A percentile compares a stretch with the other conserved stretches of the same genome.
These are phyloP conservation scores for Quiscalus mexicanus DNA, from an alignment of 2,113 vertebrate species.

Conservation along the genomic window DNA sequence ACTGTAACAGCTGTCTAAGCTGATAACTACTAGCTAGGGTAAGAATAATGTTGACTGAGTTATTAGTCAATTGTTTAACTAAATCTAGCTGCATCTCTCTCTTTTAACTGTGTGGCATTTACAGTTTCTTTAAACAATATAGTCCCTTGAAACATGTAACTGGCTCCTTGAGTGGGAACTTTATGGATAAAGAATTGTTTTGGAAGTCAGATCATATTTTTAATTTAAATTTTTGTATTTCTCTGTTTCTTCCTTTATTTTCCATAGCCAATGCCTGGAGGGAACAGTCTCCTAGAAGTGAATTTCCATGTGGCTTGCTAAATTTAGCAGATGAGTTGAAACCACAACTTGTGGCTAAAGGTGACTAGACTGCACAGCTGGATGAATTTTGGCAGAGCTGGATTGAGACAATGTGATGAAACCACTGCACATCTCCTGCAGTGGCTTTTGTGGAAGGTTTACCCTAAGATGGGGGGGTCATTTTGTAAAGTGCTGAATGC, in stretches of 20 bases:
- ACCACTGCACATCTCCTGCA: background rate
- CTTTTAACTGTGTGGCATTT: constrained; percentile 51
- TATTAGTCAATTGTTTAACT: constrained; percentile 72
- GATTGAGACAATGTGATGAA: background rate
- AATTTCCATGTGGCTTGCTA: background rate
- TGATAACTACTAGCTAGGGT: constrained; percentile 81
- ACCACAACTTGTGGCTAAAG: background rate
- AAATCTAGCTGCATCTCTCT: constrained; percentile 64
- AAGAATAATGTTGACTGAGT: constrained; percentile 75
- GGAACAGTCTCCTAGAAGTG: background rate
- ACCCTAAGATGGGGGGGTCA: background rate
- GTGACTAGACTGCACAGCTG: background rate
- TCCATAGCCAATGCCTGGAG: background rate
- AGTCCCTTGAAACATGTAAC: constrained; percentile 33
- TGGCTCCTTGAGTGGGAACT: constrained; percentile 48
- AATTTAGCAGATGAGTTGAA: background rate
- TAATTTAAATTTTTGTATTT: background rate
- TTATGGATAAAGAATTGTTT: constrained; percentile 1
- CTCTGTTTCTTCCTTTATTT: background rate
- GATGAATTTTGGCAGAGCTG: background rate
- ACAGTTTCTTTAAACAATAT: constrained; percentile 67
- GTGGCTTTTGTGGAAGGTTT: background rate
- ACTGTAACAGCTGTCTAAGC: constrained; percentile 78
- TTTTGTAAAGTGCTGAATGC: background rate
- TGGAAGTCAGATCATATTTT: background rate